Base-by-base conservation (phyloP, 2,888 invertebrate species). In the Tuberolachnus salignus region DNA sequence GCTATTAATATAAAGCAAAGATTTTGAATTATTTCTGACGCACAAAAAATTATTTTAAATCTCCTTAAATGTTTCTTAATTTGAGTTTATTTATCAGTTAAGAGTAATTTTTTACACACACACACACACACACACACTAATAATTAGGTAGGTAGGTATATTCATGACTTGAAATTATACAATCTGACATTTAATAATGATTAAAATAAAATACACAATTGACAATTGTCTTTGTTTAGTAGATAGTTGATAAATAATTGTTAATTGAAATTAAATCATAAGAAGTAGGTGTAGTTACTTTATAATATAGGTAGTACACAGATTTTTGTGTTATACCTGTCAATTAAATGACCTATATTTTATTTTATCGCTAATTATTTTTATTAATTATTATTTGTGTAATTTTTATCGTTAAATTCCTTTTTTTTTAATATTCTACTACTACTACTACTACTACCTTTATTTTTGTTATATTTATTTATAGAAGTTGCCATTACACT, bases 381-480 rank as follows among this genome's bases (percentile, higher is more conserved):
- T 14, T 42, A 14, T 19, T 64, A 64, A 63, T 42, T 1, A 42
- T n/a, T 42, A 11, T 19, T 63, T n/a, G 8, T 19, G 4, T 53
- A 1, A 10, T 19, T 14, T 66, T 67, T 23, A 23, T 23, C 3
- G 21, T 44, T 46, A 1, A 42, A 42, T 16, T 49, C 4, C 14
- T n/a, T 26, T 49, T 21, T 34, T 57, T 23, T 23, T 13, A 10
- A 44, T 64, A 1, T 10, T n/a, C 42, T 16, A n/a, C 21, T 46
- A n/a, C n/a, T 16, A 6, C n/a, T 44, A 44, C 21, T 42, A 57
- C 13, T n/a, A 63, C 6, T 14, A 57, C n/a, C 42, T 71, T 23
- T 69, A 3, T 71, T 46, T 57, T 61, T 63, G 23, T 63, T 63
- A 16, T 63, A 51, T 61, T 63, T 73, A 73, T 73, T 73, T 63